Evolutionary conservation across 2,888 invertebrate species (phyloP), one percentile per base, ranked within the genome.

Genomic region (Chouioia cunea): DNA sequence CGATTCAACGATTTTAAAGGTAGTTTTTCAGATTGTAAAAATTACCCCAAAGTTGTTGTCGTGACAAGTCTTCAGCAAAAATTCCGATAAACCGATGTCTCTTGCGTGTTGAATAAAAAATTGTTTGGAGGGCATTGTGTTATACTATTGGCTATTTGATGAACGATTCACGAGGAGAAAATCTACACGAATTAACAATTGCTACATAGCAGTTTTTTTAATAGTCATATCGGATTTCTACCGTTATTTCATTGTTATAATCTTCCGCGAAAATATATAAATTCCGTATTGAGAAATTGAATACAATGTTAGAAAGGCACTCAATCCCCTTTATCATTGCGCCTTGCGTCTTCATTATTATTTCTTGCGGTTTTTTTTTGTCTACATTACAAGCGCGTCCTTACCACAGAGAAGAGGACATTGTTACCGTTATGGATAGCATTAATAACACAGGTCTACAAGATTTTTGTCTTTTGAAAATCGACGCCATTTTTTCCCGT

Each of bases 351-450:
- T 67, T 60, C 70, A 67, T 73, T 70, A 60, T 59, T 67, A 70
- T 70, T 63, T 73, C 57, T 58, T 70, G 65, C 70, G 65, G 16
- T 47, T 67, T 73, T 66, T 15, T 59, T 67, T 36, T 36, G 36
- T 10, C 62, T 71, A 74, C 57, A 73, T 75, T 76, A 76, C 73
- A 77, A 76, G 77, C 75, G 73, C 76, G 75, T 77, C 73, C 77
- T 77, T 76, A 76, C 70, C 72, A 73, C 76, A 68, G 74, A n/a
- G n/a, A 74, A 74, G 74, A 74, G 74, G 71, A 71, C 74, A 75
- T 75, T 76, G 75, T 76, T 79, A 79, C 74, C 76, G 71, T 76
- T 75, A 77, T 76, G 78, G 74, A 78, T 78, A 77, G 70, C 70
- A 73, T 60, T 73, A 70, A 64, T 73, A 65, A 73, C 36, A 36